Conservation (phyloP, 2,113 vertebrate species). For the Pteronura brasiliensis region DNA sequence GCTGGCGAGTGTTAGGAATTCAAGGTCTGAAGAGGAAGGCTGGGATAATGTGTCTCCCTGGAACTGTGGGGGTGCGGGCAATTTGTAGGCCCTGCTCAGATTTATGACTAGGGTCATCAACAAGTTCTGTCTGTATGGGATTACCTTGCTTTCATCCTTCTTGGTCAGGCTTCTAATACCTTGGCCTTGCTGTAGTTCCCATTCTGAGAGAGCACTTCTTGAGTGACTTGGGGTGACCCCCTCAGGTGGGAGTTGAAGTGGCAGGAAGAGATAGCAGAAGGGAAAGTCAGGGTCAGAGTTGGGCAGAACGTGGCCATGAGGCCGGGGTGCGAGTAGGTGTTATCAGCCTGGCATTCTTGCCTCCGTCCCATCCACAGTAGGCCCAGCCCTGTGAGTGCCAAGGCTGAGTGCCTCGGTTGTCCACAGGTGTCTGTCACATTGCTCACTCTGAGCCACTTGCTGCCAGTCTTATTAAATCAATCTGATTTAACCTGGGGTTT, state of each 20-base stretch:
- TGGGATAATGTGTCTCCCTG: neutral
- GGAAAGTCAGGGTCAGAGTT: neutral
- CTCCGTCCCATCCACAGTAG: neutral
- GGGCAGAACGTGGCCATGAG: neutral
- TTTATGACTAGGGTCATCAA: neutral
- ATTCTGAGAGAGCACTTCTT: neutral
- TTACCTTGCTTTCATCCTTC: neutral
- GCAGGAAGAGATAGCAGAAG: neutral
- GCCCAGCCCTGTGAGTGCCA: neutral
- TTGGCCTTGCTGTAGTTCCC: neutral
- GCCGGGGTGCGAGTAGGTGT: neutral
- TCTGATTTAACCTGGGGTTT: neutral
- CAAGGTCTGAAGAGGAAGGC: neutral
- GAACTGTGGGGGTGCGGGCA: no score
- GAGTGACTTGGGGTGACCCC: neutral
- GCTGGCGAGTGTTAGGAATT: neutral
- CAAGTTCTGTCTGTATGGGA: neutral
- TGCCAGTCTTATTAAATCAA: neutral
- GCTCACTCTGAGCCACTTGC: neutral
- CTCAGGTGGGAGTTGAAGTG: neutral
- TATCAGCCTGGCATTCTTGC: fast-evolving
- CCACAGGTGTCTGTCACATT: neutral
- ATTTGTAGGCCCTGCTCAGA: neutral
- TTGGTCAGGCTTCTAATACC: neutral
- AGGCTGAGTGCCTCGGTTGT: neutral